Base-by-base conservation (phyloP, 1,140 invertebrate genomes). In the Ips nitidus region DNA sequence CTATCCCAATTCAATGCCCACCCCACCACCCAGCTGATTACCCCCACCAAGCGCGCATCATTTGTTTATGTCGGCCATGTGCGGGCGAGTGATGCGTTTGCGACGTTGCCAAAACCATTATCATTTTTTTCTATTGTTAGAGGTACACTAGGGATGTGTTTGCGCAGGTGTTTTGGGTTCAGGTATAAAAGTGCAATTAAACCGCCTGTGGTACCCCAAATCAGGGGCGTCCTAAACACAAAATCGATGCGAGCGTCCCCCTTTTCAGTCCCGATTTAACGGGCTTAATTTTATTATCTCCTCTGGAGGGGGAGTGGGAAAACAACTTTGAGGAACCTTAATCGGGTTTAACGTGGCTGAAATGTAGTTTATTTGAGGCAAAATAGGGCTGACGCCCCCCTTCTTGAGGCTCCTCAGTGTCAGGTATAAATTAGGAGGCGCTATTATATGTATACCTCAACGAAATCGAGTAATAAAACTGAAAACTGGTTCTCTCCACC, bases 1-100 rank as follows among this genome's bases (percentile, higher is more conserved):
- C 45, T 8, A 2, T 50, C 45, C 22, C 22, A 50, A 6, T 8
- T 8, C 45, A 8, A 6, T 50, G 6, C 45, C 56, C 65, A 57
- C 45, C 56, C 56, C 57, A 40, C 65, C 55, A 5, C 41, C 43
- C 65, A 67, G 65, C 66, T 69, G 66, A 61, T 69, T 61, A 69
- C 66, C 53, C 41, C 65, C 65, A 39, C 55, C 65, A 42, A 43
- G 55, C 43, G 41, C 36, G 3, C 22, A 41, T 59, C 66, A 69
- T 69, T 69, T 69, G 66, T 69, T 69, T 69, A 69, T 69, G 58
- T 69, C 58, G 66, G 57, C 66, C 66, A 69, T 69, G 66, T 69
- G 66, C 65, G 57, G 65, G 65, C 47, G 57, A 61, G 59, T 53
- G 66, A 69, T 61, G 58, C 65, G 58, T 52, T 41, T 38, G 6